A percentile compares a stretch with the other conserved stretches of the same genome.
phyloP scores from a whole-genome alignment of 2,113 vertebrate species.

The Orcinus orca region DNA sequence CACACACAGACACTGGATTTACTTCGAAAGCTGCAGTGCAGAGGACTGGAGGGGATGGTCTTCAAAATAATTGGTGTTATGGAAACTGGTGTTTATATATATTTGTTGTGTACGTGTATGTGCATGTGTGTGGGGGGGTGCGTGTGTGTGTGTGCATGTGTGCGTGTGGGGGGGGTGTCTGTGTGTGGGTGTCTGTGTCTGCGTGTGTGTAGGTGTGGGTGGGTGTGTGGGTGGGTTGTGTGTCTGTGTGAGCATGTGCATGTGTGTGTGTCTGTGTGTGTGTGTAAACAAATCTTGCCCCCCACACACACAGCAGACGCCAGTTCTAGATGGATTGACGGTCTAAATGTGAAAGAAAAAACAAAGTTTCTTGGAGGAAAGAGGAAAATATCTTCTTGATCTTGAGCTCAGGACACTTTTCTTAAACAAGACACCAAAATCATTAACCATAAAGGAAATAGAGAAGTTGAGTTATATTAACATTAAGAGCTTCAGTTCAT shows the following conservation, averaged over 20 bases:
- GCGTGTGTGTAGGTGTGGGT: too few relatives aligned
- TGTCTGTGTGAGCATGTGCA: too few relatives aligned
- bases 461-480: background rate
- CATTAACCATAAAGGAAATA: background rate
- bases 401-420: background rate
- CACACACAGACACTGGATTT: background rate
- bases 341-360: background rate
- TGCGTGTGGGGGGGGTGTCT: too few relatives aligned
- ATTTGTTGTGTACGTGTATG: background rate
- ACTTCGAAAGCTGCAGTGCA: background rate
- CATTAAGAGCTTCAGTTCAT: background rate
- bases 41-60: background rate
- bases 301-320: background rate
- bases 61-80: background rate
- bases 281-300: background rate
- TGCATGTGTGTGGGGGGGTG: too few relatives aligned
- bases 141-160: too few relatives aligned
- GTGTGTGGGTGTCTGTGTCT: too few relatives aligned
- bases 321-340: background rate
- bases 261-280: accelerated
- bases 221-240: too few relatives aligned
- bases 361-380: background rate
- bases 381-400: background rate
- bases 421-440: background rate
- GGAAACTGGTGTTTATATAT: background rate